Evolutionary conservation across 2,797 vertebrate species (phyloP), one percentile per base, ranked within the genome.

Genomic region (Mus spretus): DNA sequence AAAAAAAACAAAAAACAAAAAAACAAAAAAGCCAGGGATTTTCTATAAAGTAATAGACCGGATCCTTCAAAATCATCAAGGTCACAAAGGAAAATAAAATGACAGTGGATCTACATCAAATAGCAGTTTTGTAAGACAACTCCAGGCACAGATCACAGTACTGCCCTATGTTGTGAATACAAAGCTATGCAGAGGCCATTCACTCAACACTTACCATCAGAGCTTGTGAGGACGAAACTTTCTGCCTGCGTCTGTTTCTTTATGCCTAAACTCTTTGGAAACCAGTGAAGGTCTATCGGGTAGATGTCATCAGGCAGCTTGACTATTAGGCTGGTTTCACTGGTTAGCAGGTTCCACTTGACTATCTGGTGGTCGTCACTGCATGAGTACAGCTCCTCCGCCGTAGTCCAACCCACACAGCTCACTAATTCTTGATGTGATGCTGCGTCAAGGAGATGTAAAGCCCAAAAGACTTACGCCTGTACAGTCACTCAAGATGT

Each of bases 311-410:
- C 99, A 44, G 99, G 99, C 19, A 99, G 98, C 93, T 98, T 99
- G 82, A 99, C 99, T 65, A 99, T 98, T 1, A 99, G 98, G 20
- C 97, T 98, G 47, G 99, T 99, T 96, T 99, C 99, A 87, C 98
- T 98, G 34, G 98, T 99, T 97, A 99, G 96, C 81, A 99, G 98
- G 98, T 99, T 99, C 99, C 99, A 99, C 40, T 98, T 99, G 96
- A 99, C 98, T 72, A 99, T 98, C 91, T 99, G 99, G 97, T 99
- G 99, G 96, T 99, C 99, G 89, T 99, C 99, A 4, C 99, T 99
- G 98, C 99, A 99, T 0, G 99, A 99, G 98, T 99, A 99, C 24
- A 99, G 97, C 96, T 99, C 99, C 6, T 99, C 99, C 26, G 99
- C 99, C 40, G 99, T 99, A 4, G 99, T 99, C 99, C 99, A 99